phyloP scores from a whole-genome alignment of 1,140 invertebrate species.

The Aphidius ervi region DNA sequence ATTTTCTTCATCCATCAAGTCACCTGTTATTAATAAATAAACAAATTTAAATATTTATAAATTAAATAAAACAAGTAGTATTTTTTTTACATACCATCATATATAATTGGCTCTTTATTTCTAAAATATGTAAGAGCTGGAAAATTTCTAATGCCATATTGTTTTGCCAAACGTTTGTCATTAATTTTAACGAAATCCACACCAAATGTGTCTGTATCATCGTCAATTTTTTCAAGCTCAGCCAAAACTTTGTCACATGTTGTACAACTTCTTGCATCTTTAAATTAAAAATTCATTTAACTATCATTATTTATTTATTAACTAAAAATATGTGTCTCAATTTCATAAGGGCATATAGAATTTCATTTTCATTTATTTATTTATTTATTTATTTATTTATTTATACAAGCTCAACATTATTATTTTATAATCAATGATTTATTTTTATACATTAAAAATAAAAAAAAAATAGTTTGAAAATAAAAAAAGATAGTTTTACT shows the following conservation, averaged over 20 bases:
- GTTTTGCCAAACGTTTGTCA: slow-evolving; percentile 90
- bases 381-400: no score
- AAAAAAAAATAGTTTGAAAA: no score
- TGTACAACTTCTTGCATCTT: slow-evolving; percentile 86
- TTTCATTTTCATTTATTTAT: no score
- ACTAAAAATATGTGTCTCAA: no score
- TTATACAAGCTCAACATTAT: no score
- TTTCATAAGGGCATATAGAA: no score
- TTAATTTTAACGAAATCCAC: slow-evolving; percentile 94
- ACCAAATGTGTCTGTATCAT: slow-evolving; percentile 89
- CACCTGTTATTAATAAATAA: slow-evolving; percentile 57
- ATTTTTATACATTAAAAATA: no score
- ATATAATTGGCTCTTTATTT: slow-evolving; percentile 89
- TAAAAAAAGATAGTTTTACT: no score
- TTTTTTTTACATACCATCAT: slow-evolving; percentile 66
- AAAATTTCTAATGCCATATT: slow-evolving; percentile 90
- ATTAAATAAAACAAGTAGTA: slow-evolving; percentile 14
- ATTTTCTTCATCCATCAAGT: slow-evolving; percentile 90
- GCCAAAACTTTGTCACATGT: slow-evolving; percentile 87
- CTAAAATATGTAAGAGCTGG: slow-evolving; percentile 92
- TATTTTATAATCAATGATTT: no score
- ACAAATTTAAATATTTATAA: slow-evolving; percentile 10
- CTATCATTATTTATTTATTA: no score
- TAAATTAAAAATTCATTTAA: slow-evolving; percentile 25
- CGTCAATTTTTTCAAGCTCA: slow-evolving; percentile 90